Evolutionary conservation across 1,140 invertebrate genomes (phyloP).

Genomic region (Diuraphis noxia): DNA sequence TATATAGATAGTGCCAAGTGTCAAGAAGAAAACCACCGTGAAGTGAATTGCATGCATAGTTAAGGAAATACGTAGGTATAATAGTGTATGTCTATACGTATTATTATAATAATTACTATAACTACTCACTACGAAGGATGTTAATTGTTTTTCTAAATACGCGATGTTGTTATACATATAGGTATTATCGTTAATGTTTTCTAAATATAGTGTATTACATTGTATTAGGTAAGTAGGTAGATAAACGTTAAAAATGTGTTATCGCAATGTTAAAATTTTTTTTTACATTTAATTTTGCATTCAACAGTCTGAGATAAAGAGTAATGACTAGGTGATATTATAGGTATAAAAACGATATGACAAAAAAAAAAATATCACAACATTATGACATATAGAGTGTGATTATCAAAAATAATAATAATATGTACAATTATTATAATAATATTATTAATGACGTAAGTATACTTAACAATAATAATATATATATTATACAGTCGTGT

Average conservation of each 20-base stretch:
- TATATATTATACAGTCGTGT: background rate
- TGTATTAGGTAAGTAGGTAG: too few species aligned
- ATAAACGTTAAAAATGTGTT: background rate
- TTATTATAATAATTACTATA: too few species aligned
- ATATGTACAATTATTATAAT: background rate
- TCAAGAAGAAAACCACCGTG: background rate
- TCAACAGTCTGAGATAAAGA: slow-evolving; percentile 45
- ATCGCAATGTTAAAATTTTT: background rate
- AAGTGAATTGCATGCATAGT: background rate
- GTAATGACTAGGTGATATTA: slow-evolving; percentile 44
- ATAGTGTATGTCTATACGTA: too few species aligned
- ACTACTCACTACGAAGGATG: background rate
- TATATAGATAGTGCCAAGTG: background rate
- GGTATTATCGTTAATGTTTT: background rate
- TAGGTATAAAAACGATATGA: slow-evolving; percentile 45
- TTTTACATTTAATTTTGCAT: background rate
- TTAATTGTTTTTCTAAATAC: background rate
- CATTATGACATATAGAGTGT: background rate
- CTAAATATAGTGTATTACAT: background rate
- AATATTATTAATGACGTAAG: slow-evolving; percentile 7
- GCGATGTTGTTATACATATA: too few species aligned
- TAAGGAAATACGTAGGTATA: background rate
- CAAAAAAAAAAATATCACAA: background rate
- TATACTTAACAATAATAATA: background rate
- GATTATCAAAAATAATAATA: background rate